Evolutionary conservation across 1,140 invertebrate species (phyloP).

Genomic region (Drusus annulatus): DNA sequence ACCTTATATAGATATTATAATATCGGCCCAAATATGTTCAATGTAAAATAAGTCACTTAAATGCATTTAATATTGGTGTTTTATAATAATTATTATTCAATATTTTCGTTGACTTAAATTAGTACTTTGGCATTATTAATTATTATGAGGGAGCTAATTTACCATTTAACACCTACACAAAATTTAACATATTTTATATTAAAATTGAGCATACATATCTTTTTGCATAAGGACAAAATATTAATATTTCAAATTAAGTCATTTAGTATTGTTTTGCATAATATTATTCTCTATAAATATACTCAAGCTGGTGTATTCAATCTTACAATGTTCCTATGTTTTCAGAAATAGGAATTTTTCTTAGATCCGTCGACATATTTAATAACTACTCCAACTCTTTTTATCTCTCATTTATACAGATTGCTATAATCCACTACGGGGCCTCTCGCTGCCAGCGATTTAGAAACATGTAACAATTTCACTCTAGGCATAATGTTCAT

Average conservation of each 20-base stretch:
- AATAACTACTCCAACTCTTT: too few species aligned
- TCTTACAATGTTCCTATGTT: neutral
- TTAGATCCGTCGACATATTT: too few species aligned
- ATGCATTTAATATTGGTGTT: conserved; percentile 24
- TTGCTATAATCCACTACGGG: too few species aligned
- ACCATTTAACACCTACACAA: neutral
- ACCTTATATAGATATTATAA: too few species aligned
- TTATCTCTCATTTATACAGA: too few species aligned
- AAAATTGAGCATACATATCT: conserved; percentile 14
- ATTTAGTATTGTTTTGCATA: neutral
- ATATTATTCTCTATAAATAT: neutral
- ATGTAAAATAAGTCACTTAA: conserved; percentile 29
- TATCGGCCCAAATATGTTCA: neutral
- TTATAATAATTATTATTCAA: conserved; percentile 8
- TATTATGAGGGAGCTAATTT: conserved; percentile 5
- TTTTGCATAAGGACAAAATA: too few species aligned
- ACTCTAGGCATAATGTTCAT: too few species aligned
- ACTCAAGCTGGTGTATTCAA: neutral
- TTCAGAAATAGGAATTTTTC: neutral
- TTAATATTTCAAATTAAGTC: too few species aligned
- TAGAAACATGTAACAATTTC: too few species aligned
- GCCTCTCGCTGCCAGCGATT: too few species aligned
- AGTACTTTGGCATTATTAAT: conserved; percentile 36
- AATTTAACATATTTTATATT: neutral
- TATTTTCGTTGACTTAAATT: conserved; percentile 38